phyloP scores from a whole-genome alignment of 2,113 vertebrate genomes.

The Bungarus multicinctus region DNA sequence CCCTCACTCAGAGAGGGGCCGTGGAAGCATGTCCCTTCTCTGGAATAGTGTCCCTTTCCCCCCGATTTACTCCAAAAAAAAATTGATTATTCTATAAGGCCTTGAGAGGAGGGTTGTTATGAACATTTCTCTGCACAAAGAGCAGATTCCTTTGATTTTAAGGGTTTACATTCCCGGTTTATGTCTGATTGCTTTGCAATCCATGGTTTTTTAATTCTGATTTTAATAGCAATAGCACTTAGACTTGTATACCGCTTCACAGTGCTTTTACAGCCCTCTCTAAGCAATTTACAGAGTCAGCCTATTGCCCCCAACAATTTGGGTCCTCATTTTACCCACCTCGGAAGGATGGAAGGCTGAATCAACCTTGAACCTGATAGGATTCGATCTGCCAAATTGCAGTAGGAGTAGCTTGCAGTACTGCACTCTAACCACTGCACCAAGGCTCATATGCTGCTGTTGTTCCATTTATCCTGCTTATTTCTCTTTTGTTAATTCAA shows the following conservation, averaged over 20 bases:
- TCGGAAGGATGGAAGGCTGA: too few species aligned
- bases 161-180: neutral
- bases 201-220: neutral
- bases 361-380: too few species aligned
- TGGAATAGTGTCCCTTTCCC: neutral
- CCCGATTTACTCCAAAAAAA: neutral
- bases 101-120: neutral
- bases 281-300: too few species aligned
- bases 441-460: neutral
- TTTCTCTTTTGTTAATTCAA: neutral
- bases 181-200: neutral
- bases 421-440: too few species aligned
- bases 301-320: too few species aligned
- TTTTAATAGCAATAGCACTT: too few species aligned
- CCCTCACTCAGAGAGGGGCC: neutral
- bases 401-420: too few species aligned
- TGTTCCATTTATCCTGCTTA: neutral
- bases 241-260: too few species aligned
- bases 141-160: neutral
- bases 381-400: too few species aligned
- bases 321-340: too few species aligned
- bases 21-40: neutral
- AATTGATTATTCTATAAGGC: neutral
- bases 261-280: too few species aligned
- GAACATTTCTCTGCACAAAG: neutral